Evolutionary conservation across 2,113 vertebrate species (phyloP).

Genomic region (Heterochromis multidens): DNA sequence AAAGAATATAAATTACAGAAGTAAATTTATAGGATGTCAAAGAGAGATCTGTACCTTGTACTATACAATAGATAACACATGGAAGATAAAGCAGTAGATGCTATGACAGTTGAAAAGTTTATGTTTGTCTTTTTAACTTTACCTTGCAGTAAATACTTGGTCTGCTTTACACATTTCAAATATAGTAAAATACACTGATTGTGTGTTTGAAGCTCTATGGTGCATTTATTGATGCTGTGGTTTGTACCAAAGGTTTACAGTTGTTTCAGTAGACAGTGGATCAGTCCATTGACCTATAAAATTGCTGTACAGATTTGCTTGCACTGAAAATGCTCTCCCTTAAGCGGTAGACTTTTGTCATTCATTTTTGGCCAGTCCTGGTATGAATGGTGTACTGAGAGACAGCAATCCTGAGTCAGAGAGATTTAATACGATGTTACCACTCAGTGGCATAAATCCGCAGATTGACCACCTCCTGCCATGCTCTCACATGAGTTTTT

Average conservation of each 20-base stretch:
- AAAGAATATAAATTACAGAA: neutral
- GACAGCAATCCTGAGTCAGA: slow-evolving; percentile 56
- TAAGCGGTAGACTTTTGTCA: slow-evolving; percentile 31
- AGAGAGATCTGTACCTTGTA: too few species aligned
- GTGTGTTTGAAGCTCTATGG: neutral
- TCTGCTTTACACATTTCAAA: neutral
- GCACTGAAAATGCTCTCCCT: neutral
- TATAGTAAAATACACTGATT: neutral
- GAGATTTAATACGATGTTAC: slow-evolving; percentile 63
- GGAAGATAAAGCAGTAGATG: too few species aligned
- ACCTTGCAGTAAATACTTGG: neutral
- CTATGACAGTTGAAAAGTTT: neutral
- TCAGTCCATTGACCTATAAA: neutral
- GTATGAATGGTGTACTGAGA: slow-evolving; percentile 48
- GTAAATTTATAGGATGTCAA: neutral
- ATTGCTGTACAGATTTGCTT: neutral
- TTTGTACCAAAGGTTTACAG: neutral
- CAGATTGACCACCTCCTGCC: slow-evolving; percentile 61
- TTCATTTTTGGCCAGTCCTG: slow-evolving; percentile 29
- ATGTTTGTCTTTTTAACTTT: neutral
- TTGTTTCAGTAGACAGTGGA: neutral
- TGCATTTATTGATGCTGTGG: neutral
- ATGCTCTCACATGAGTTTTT: slow-evolving; percentile 31
- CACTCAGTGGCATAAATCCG: slow-evolving; percentile 58
- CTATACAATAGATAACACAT: too few species aligned